phyloP scores from a whole-genome alignment of 2,113 vertebrate species.

The Zosterops hypoxanthus region DNA sequence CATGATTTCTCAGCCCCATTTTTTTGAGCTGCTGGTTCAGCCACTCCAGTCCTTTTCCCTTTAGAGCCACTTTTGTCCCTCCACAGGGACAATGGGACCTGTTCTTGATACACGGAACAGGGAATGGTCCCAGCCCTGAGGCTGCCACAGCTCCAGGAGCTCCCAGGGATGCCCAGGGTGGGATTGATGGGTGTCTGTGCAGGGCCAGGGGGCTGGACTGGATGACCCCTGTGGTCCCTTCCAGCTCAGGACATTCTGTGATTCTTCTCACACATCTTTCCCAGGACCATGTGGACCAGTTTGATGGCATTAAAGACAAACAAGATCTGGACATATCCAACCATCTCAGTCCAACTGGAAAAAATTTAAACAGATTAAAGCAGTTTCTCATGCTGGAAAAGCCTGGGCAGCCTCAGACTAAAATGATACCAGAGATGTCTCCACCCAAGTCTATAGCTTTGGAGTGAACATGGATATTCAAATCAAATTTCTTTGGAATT shows the following conservation, averaged over 20 bases:
- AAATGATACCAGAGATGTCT: not conserved
- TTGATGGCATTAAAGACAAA: not conserved
- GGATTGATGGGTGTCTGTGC: not conserved
- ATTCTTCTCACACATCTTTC: not conserved
- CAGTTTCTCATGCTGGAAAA: not conserved
- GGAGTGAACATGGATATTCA: not conserved
- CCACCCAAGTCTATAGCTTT: not conserved
- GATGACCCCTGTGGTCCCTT: not conserved
- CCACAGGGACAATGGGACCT: accelerated
- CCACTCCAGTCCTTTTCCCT: not conserved
- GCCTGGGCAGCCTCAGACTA: not conserved
- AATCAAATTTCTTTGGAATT: not conserved
- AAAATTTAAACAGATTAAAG: not conserved
- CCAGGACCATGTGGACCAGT: not conserved
- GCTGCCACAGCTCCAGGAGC: not conserved
- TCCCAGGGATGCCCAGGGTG: not conserved
- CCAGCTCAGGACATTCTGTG: not conserved
- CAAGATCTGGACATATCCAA: not conserved
- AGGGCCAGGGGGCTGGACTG: accelerated
- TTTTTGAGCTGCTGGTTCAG: not conserved
- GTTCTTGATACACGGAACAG: not conserved
- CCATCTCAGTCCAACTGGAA: not conserved
- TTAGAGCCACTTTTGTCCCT: not conserved
- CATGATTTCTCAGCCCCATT: not conserved
- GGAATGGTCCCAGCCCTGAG: accelerated